Base-by-base conservation (phyloP, 2,113 vertebrate species). In the Cercopithecus mona region DNA sequence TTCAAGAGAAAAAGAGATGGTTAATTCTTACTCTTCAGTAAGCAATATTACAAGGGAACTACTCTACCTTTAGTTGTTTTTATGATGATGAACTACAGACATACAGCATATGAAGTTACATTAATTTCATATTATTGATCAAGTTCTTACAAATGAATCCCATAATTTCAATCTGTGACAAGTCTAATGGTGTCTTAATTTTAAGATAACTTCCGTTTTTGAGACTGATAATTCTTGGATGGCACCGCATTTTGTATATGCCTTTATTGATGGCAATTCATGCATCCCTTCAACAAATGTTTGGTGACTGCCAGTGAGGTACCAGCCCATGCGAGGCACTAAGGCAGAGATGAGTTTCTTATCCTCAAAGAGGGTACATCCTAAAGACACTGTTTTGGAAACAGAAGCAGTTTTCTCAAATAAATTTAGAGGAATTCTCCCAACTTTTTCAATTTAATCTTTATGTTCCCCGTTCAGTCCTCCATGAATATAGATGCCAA, bases 141-240 rank as follows among this genome's bases (percentile, higher is more conserved):
- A 89, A 82, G 48, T 88, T 83, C 68, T 89, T 81, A 90, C 23
- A 96, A 96, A 93, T 95, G 55, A 93, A 93, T 75, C 70, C 87
- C 84, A 76, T 81, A 88, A 95, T 72, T 83, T 80, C n/a, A 97
- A 97, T 90, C 22, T 64, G 61, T 30, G 70, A 79, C 38, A 93
- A 93, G 50, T 70, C 13, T 93, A 92, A 82, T 4, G 20, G 38
- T 38, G 4, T 59, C 52, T 93, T 70, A 83, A 94, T 87, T 89
- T 90, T 73, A 96, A 91, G 66, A 91, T 73, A 75, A 95, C 48
- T 86, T 94, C 73, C 17, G 96, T 89, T 93, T 89, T 83, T 70
- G n/a, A 86, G 75, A 81, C 40, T 91, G 96, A 45, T 61, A 90
- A 50, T 87, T 82, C 12, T 52, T 57, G 35, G 3, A 9, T 68